Conservation (phyloP, 2,797 vertebrate genomes). For the Moxostoma hubbsi region DNA sequence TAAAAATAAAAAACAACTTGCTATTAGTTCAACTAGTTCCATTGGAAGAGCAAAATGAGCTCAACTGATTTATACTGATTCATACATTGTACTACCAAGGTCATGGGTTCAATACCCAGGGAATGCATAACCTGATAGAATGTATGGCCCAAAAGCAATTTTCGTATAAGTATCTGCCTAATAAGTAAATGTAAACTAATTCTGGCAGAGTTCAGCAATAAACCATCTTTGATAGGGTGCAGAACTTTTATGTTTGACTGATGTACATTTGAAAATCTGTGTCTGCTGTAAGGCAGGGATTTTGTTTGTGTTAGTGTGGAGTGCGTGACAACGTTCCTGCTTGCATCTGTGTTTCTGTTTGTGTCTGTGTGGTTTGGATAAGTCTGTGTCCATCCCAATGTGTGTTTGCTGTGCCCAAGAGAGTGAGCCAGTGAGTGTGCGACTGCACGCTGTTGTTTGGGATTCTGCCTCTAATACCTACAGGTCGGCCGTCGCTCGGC, state of each 20-base stretch:
- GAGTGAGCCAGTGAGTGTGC: conserved; percentile 48
- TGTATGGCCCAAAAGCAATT: no score
- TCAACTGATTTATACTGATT: no score
- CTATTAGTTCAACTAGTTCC: no score
- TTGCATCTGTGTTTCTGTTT: conserved; percentile 56
- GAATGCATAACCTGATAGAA: no score
- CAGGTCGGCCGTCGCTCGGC: conserved; percentile 49
- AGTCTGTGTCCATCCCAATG: conserved; percentile 48
- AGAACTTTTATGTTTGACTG: conserved; percentile 24
- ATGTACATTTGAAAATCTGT: conserved; percentile 6
- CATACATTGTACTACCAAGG: no score
- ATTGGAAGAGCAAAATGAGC: no score
- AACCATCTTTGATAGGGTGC: conserved; percentile 19
- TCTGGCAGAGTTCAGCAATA: neutral
- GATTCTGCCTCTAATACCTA: conserved; percentile 54
- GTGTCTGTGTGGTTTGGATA: conserved; percentile 54
- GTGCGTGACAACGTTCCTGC: conserved; percentile 57
- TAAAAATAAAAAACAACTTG: no score
- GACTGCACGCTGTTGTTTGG: conserved; percentile 55
- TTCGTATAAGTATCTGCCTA: no score
- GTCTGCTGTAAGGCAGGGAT: conserved; percentile 24
- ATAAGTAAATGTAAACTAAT: no score
- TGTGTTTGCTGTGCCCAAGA: conserved; percentile 49
- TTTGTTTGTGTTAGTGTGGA: conserved; percentile 63
- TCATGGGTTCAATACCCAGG: no score